Conservation (phyloP, 1,140 invertebrate genomes). For the Hetaerina americana region DNA sequence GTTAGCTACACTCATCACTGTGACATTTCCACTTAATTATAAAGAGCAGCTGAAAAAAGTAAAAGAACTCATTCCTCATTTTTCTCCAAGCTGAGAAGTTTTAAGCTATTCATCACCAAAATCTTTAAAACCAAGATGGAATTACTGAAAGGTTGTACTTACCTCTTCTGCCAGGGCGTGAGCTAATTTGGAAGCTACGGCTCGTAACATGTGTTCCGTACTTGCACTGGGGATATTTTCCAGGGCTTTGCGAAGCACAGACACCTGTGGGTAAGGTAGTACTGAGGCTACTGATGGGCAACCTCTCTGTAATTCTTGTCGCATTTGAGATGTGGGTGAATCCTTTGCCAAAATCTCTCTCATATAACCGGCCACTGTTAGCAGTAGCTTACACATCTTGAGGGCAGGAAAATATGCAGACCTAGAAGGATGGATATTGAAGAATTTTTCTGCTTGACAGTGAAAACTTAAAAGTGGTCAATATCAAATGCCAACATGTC, state of each 20-base stretch:
- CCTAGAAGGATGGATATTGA: conserved; percentile 27
- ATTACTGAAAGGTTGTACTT: too few relatives aligned
- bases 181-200: conserved; percentile 60
- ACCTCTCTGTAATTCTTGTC: neutral
- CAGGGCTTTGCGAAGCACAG: conserved; percentile 55
- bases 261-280: conserved; percentile 23
- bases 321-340: neutral
- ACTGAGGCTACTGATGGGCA: neutral
- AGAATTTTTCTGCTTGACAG: too few relatives aligned
- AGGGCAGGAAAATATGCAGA: conserved; percentile 78
- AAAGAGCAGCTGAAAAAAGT: too few relatives aligned
- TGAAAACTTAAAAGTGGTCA: too few relatives aligned
- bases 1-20: too few relatives aligned
- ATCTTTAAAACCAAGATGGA: too few relatives aligned
- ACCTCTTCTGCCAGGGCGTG: conserved; percentile 51
- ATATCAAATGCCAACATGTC: too few relatives aligned
- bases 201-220: conserved; percentile 52
- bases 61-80: too few relatives aligned
- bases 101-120: too few relatives aligned
- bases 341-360: neutral
- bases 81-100: too few relatives aligned
- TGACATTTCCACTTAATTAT: too few relatives aligned
- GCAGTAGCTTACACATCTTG: conserved; percentile 74
- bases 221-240: conserved; percentile 46
- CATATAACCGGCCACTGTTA: conserved; percentile 53